These are phyloP conservation scores for Hyposoter dolosus DNA, from an alignment of 2,888 invertebrate species.

Conservation along the genomic window DNA sequence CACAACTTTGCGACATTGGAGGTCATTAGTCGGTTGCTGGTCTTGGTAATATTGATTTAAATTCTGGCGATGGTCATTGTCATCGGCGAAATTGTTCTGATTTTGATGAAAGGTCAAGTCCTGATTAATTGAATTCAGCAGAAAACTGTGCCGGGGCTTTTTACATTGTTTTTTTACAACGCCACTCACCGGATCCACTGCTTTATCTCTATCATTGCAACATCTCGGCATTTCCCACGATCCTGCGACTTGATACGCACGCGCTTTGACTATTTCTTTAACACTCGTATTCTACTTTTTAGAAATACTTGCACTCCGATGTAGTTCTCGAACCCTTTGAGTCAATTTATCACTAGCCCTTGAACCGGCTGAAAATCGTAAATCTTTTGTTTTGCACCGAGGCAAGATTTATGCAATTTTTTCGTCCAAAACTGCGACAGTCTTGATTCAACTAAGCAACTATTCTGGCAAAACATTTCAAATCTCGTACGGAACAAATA, in stretches of 20 bases:
- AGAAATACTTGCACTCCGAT: slow-evolving; percentile 14
- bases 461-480: not conserved
- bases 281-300: not conserved
- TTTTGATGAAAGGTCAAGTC: slow-evolving; percentile 78
- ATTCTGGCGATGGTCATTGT: slow-evolving; percentile 69
- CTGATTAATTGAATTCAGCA: slow-evolving; percentile 72
- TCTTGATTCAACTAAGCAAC: not conserved
- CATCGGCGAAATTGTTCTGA: slow-evolving; percentile 80
- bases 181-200: slow-evolving; percentile 82
- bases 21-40: slow-evolving; percentile 47
- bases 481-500: not conserved
- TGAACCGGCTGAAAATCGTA: not conserved
- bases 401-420: not conserved
- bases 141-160: slow-evolving; percentile 78
- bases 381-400: slow-evolving; percentile 3
- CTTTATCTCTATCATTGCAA: slow-evolving; percentile 83
- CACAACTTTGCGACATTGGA: slow-evolving; percentile 66
- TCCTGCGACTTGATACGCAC: slow-evolving; percentile 35
- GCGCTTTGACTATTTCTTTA: not conserved
- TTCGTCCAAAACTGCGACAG: not conserved
- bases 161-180: slow-evolving; percentile 76
- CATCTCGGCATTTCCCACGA: slow-evolving; percentile 84
- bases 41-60: slow-evolving; percentile 57
- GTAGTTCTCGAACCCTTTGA: not conserved
- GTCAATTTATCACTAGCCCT: not conserved